Base-by-base conservation (phyloP, 2,113 vertebrate species). In the Felis chaus region DNA sequence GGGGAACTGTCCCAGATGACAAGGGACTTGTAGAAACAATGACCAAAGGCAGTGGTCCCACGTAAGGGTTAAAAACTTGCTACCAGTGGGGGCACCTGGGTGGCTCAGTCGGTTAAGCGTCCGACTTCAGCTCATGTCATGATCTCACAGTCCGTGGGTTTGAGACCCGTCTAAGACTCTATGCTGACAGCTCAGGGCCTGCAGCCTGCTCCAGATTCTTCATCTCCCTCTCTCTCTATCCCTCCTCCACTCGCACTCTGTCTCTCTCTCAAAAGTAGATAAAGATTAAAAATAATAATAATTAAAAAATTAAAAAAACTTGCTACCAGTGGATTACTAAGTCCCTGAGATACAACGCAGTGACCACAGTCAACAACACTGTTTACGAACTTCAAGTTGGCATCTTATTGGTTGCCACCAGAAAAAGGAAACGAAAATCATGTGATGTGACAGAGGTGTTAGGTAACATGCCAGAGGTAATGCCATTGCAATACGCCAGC, bases 401-500 rank as follows among this genome's bases (percentile, higher is more conserved):
- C 95, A 8, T 12, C 53, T 27, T 27, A 39, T 5, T 0, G 36
- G 83, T 13, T 48, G n/a, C 71, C 55, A 27, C 7, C 45, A 25
- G 2, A 61, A 80, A 4, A n/a, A 16, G 55, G 27, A 87, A 29
- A 33, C 0, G 3, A 25, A 33, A 5, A 87, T 13, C 16, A 4
- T 2, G 41, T 36, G 45, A n/a, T 1, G 7, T 45, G 31, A 23
- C 3, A 2, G 10, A 10, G 53, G 27, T 5, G 15, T 27, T 13
- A 4, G 33, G 39, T n/a, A 5, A 63, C 61, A 0, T 45, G 21
- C 4, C 8, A 0, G 69, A 1, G 3, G 1, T 5, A 1, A 68
- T 7, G 1, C 3, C 18, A 14, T 0, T 10, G 21, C 69, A 10
- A 36, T 14, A 11, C 3, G 12, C 29, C 53, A 2, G 9, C 0